Percentiles rank a stretch among this genome's conserved stretches.
Evolutionary conservation across 1,140 invertebrate species (phyloP).

Genomic region (Lasaia peninsularis): DNA sequence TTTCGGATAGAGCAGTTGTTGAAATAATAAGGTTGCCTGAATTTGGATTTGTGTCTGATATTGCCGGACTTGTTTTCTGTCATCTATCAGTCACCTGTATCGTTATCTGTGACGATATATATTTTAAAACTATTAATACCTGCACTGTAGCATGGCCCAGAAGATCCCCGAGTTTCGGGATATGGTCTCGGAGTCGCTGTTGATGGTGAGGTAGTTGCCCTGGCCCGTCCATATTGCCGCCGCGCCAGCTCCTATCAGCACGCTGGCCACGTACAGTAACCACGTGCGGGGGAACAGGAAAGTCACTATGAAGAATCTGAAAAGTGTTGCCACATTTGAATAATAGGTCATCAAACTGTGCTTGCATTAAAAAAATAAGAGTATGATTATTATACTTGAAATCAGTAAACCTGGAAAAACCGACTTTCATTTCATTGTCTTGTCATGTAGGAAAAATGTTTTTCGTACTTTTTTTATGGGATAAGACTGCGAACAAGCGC

Average conservation of each 20-base stretch:
- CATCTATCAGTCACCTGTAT: neutral
- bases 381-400: no score
- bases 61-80: neutral
- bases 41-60: no score
- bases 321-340: conserved; percentile 28
- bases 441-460: no score
- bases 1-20: no score
- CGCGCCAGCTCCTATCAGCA: conserved; percentile 91
- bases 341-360: no score
- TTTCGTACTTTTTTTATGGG: no score
- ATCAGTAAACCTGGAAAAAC: no score
- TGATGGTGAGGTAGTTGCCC: conserved; percentile 94
- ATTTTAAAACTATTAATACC: conserved; percentile 60
- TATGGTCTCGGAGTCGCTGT: conserved; percentile 92
- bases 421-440: no score
- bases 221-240: conserved; percentile 95
- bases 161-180: conserved; percentile 96
- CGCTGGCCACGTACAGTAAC: conserved; percentile 90
- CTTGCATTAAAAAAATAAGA: no score
- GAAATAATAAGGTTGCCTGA: no score
- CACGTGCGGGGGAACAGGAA: conserved; percentile 91
- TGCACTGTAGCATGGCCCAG: conserved; percentile 95
- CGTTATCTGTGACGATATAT: neutral
- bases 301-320: conserved; percentile 86
- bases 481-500: no score